Base-by-base conservation (phyloP, 2,888 invertebrate genomes). In the Clanis bilineata region DNA sequence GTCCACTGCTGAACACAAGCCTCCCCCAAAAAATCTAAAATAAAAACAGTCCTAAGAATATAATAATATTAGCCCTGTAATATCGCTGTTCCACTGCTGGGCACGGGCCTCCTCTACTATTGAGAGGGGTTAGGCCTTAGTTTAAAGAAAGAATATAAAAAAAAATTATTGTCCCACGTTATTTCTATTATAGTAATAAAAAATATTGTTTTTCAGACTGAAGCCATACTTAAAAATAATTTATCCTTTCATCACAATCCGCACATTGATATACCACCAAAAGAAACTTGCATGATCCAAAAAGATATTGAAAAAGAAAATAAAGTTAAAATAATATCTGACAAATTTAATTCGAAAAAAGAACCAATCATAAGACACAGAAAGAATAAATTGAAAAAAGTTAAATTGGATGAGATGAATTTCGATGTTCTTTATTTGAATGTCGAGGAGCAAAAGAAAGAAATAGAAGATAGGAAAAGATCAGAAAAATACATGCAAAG, bases 391-490 rank as follows among this genome's bases (percentile, higher is more conserved):
- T 6, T 54, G 18, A 57, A 58, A 44, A 12, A 39, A 54, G 10
- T 55, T 59, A 15, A 56, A 70, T 58, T 60, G 63, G 61, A 64
- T 6, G 62, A 65, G 9, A 22, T 72, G 56, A 61, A 67, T 18
- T 75, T 69, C 43, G 61, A 72, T 64, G 61, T 75, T 0, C 57
- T 59, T 18, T 68, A 66, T 65, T 66, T 74, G 56, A 68, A 60
- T 64, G 45, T 63, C 5, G 64, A 70, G 55, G 66, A 74, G 10
- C 74, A 74, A 39, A 25, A 63, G 5, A 61, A 64, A 25, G 67
- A 71, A 25, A 28, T 74, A 39, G 67, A 73, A 59, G 56, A 61
- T 2, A 73, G 68, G 47, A 74, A 62, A 56, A 54, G 75, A 77
- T 15, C 79, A 77, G 51, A 51, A 15, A 51, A 51, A 15, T 51